A percentile compares a stretch with the other conserved stretches of the same genome.
These are phyloP conservation scores for Myopa tessellatipennis DNA, from an alignment of 2,888 invertebrate species.

Conservation along the genomic window DNA sequence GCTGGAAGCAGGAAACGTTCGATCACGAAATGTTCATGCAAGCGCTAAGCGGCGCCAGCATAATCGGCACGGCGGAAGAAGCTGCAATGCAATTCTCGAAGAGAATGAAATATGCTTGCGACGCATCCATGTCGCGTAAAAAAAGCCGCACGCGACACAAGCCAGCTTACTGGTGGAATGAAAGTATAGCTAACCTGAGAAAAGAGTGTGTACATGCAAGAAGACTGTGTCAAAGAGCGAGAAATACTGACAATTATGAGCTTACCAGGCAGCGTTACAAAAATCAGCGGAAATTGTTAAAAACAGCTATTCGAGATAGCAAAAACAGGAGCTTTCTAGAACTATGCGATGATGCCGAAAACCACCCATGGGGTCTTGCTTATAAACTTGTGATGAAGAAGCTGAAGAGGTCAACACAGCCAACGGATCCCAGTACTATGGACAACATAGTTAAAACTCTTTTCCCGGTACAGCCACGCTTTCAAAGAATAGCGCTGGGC, in stretches of 20 bases:
- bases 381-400: not conserved
- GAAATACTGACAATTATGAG: not conserved
- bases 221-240: not conserved
- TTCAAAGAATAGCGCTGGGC: not conserved
- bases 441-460: not conserved
- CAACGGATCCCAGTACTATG: not conserved
- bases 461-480: not conserved
- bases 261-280: not conserved
- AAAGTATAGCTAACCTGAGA: not conserved
- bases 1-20: not conserved
- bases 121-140: not conserved
- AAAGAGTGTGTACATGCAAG: not conserved
- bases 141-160: not conserved
- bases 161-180: constrained; percentile 6
- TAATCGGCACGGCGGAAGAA: not conserved
- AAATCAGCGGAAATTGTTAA: not conserved
- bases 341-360: constrained; percentile 3
- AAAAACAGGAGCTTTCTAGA: not conserved
- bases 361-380: not conserved
- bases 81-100: not conserved
- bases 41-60: not conserved
- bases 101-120: not conserved
- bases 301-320: not conserved
- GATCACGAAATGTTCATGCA: not conserved
- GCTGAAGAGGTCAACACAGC: not conserved